Percentiles rank a stretch among this genome's conserved stretches.
These are phyloP conservation scores for Oreochromis aureus DNA, from an alignment of 2,113 vertebrate genomes.

Conservation along the genomic window DNA sequence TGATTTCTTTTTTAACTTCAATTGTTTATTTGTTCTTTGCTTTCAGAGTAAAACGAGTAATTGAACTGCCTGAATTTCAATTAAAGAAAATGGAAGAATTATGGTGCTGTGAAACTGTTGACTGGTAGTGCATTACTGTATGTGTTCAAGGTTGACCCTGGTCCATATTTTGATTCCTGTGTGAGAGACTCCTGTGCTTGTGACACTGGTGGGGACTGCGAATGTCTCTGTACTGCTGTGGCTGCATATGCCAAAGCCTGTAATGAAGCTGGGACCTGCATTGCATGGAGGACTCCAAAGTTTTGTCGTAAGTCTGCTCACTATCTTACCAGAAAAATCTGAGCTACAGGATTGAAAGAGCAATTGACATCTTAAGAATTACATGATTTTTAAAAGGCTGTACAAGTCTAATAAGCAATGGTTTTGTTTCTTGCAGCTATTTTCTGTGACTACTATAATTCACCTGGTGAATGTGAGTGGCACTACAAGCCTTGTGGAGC, in stretches of 20 bases:
- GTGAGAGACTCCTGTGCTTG: constrained; percentile 91
- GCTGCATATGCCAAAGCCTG: constrained; percentile 88
- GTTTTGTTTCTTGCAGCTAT: constrained; percentile 72
- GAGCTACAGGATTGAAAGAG: background rate
- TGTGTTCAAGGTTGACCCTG: constrained; percentile 81
- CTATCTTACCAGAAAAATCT: background rate
- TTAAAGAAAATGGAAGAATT: background rate
- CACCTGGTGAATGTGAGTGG: constrained; percentile 83
- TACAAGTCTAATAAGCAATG: background rate
- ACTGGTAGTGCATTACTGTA: background rate
- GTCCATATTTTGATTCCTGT: constrained; percentile 84
- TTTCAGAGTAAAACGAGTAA: background rate
- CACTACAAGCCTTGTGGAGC: constrained; percentile 89
- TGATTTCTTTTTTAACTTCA: background rate
- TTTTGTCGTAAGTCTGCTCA: constrained; percentile 83
- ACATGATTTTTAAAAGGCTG: background rate
- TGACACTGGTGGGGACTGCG: constrained; percentile 89
- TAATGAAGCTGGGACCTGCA: constrained; percentile 76
- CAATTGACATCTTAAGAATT: background rate
- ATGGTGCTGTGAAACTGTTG: fast-evolving
- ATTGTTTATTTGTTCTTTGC: background rate
- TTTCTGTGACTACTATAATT: constrained; percentile 94
- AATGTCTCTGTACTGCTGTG: constrained; percentile 92
- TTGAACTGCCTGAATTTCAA: background rate
- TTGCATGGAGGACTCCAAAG: constrained; percentile 85